A percentile compares a stretch with the other conserved stretches of the same genome.
Conservation (phyloP, 2,113 vertebrate genomes). For the Lathamus discolor region DNA sequence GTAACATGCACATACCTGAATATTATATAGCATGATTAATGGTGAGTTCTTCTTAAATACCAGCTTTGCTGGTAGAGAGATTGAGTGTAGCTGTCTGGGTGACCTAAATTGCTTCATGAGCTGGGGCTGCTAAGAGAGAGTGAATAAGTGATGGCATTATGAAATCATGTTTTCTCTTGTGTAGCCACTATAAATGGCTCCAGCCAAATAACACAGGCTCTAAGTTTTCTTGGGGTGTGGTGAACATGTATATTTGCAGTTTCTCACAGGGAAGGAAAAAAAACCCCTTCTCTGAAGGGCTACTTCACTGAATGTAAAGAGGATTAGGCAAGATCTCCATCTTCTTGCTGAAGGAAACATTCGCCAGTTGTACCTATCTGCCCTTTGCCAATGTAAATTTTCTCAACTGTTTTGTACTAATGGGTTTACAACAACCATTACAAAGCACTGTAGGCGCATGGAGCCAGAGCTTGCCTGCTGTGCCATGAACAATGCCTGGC, state of each 20-base stretch:
- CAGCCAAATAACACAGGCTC: neutral
- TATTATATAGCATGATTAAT: neutral
- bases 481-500: neutral
- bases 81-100: neutral
- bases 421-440: neutral
- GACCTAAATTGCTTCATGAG: conserved; percentile 3
- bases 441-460: neutral
- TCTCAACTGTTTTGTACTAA: neutral
- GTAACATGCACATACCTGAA: neutral
- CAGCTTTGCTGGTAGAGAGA: neutral
- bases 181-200: neutral
- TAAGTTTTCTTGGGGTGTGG: neutral
- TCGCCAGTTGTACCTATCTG: neutral
- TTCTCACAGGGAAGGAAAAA: neutral
- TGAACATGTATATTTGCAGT: neutral
- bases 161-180: conserved; percentile 26
- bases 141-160: conserved; percentile 1
- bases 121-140: neutral
- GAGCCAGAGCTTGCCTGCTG: neutral
- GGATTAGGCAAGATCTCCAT: neutral
- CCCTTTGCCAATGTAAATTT: neutral
- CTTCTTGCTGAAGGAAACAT: neutral
- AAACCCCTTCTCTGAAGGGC: neutral
- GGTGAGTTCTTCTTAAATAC: neutral
- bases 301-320: neutral